Percentiles rank a stretch among this genome's conserved stretches.
These are phyloP conservation scores for Lordiphosa collinella DNA, from an alignment of 1,140 invertebrate species.

Conservation along the genomic window DNA sequence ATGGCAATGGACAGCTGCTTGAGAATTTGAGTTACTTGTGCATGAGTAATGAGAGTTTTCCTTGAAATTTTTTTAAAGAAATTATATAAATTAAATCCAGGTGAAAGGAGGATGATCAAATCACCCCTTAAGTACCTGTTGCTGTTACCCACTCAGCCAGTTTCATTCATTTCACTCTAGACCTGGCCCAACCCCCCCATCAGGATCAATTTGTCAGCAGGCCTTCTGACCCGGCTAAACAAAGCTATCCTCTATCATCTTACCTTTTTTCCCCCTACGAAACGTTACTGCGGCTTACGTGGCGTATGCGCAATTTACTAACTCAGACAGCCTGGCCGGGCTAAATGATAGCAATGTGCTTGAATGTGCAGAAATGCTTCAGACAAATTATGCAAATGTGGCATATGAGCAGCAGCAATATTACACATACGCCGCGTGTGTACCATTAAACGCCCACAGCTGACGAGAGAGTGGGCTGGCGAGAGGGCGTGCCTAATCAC, in stretches of 20 bases:
- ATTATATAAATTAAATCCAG: conserved; percentile 6
- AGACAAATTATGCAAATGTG: conserved; percentile 69
- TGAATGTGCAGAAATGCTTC: conserved; percentile 39
- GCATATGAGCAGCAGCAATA: conserved; percentile 62
- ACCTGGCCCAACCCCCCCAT: conserved; percentile 21
- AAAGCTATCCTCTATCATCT: conserved; percentile 8
- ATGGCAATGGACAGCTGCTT: conserved; percentile 27
- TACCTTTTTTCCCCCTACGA: conserved; percentile 4
- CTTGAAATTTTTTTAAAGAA: too few species aligned
- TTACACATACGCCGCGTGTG: conserved; percentile 68
- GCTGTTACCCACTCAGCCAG: conserved; percentile 26
- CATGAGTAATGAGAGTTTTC: conserved; percentile 16
- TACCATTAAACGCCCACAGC: conserved; percentile 57
- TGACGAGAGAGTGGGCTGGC: conserved; percentile 1
- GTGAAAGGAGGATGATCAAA: background rate
- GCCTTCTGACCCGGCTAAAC: conserved; percentile 31
- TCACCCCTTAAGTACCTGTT: conserved; percentile 6
- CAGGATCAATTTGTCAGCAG: conserved; percentile 42
- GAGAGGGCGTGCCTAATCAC: conserved; percentile 53
- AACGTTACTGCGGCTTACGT: conserved; percentile 45
- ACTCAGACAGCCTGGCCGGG: conserved; percentile 57
- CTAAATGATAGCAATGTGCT: conserved; percentile 68
- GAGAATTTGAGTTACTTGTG: conserved; percentile 25
- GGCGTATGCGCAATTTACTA: conserved; percentile 71
- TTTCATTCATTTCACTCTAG: conserved; percentile 35